phyloP scores from a whole-genome alignment of 2,888 invertebrate genomes.

The Abrostola triplasia region DNA sequence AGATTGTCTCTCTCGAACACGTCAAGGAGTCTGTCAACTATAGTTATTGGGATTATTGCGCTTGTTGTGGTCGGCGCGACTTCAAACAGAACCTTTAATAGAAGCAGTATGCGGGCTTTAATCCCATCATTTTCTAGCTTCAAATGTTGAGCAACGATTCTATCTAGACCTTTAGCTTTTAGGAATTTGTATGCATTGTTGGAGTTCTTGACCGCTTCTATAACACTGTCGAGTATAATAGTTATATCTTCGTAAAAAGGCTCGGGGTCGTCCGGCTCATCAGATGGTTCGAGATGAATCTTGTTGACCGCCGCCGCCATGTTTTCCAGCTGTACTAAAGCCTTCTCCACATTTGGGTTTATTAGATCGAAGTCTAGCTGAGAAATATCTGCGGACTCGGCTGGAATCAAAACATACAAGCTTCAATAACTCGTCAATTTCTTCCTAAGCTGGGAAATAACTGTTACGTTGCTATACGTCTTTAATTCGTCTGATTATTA shows the following conservation, averaged over 20 bases:
- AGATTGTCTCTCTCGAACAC: conserved; percentile 72
- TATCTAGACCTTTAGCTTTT: conserved; percentile 69
- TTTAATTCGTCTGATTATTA: too few relatives aligned
- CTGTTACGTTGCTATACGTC: too few relatives aligned
- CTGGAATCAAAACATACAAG: conserved; percentile 19
- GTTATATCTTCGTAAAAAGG: conserved; percentile 60
- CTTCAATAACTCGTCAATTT: too few relatives aligned
- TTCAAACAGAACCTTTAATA: conserved; percentile 69
- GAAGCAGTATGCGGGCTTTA: conserved; percentile 61
- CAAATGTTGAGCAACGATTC: conserved; percentile 65
- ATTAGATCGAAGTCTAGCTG: not conserved
- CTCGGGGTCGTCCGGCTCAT: conserved; percentile 53
- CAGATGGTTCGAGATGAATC: conserved; percentile 22
- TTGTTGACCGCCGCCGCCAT: conserved; percentile 47
- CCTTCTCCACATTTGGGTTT: conserved; percentile 48
- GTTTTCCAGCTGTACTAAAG: conserved; percentile 59
- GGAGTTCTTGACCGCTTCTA: conserved; percentile 58
- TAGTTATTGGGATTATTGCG: conserved; percentile 63
- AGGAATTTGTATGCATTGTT: conserved; percentile 68
- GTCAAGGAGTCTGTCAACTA: conserved; percentile 72
- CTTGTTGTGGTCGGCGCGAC: conserved; percentile 65
- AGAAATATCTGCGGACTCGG: not conserved
- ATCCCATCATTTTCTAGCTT: conserved; percentile 56
- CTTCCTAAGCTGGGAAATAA: too few relatives aligned
- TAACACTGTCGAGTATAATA: conserved; percentile 59